phyloP scores from a whole-genome alignment of 1,140 invertebrate species.

The Aethina tumida region DNA sequence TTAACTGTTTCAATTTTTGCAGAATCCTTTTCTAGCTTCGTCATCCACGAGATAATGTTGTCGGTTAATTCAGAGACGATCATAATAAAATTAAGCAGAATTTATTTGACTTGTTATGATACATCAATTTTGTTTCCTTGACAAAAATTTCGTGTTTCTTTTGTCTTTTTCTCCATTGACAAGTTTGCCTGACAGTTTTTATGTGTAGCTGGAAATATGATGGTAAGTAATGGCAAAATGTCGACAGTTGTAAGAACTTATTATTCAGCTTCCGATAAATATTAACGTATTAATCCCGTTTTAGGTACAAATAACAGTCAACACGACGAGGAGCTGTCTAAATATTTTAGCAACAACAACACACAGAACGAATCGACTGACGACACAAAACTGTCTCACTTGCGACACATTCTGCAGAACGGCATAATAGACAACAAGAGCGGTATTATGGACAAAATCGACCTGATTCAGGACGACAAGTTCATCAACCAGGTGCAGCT shows the following conservation, averaged over 20 bases:
- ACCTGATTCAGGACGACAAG: slow-evolving; percentile 11
- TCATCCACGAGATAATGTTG: too few species aligned
- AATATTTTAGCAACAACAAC: slow-evolving; percentile 49
- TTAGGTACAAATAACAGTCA: slow-evolving; percentile 60
- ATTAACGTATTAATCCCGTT: slow-evolving; percentile 27
- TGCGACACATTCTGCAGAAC: slow-evolving; percentile 54
- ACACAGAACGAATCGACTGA: slow-evolving; percentile 14
- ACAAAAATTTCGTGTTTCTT: too few species aligned
- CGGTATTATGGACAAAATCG: slow-evolving; percentile 7
- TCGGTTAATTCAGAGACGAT: too few species aligned
- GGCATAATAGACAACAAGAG: slow-evolving; percentile 22
- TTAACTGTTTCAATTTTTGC: too few species aligned
- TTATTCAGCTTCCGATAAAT: too few species aligned
- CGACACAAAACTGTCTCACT: slow-evolving; percentile 56
- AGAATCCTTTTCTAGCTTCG: too few species aligned
- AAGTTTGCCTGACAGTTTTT: background rate
- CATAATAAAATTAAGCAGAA: too few species aligned
- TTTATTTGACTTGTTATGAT: too few species aligned
- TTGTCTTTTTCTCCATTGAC: background rate
- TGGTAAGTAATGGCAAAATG: background rate
- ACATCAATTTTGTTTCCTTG: too few species aligned
- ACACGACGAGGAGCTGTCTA: slow-evolving; percentile 67
- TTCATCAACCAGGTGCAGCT: background rate
- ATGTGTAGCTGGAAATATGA: background rate
- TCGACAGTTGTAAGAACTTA: too few species aligned